Conservation (phyloP, 2,113 vertebrate genomes). For the Conger conger region DNA sequence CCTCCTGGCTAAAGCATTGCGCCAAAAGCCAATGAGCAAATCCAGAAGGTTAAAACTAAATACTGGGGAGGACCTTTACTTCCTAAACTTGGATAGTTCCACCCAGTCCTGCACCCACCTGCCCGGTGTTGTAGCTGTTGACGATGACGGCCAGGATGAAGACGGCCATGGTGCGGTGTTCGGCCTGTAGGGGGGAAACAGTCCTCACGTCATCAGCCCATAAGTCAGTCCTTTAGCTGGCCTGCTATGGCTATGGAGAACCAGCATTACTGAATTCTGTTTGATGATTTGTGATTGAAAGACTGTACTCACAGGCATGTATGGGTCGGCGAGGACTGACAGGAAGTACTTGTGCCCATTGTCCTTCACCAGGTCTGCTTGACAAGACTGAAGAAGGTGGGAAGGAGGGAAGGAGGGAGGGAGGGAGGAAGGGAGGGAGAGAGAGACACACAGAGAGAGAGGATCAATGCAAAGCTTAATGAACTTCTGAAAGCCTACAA, state of each 20-base stretch:
- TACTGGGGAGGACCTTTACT: neutral
- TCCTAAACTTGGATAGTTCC: neutral
- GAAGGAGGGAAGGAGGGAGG: neutral
- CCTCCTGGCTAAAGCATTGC: too few species aligned
- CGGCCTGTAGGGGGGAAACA: conserved; percentile 77
- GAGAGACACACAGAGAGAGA: neutral
- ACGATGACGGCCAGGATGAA: conserved; percentile 97
- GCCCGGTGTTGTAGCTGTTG: conserved; percentile 93
- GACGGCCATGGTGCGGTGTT: conserved; percentile 96
- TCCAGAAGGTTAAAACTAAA: too few species aligned
- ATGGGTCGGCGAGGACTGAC: conserved; percentile 92
- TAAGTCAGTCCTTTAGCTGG: neutral
- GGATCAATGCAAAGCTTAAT: neutral
- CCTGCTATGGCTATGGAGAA: neutral
- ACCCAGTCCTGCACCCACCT: conserved; percentile 71
- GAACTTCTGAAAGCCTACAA: too few species aligned
- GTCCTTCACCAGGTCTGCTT: conserved; percentile 97
- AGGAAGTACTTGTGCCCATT: conserved; percentile 99
- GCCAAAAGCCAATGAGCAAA: too few species aligned
- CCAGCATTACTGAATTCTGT: neutral
- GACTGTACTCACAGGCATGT: conserved; percentile 89
- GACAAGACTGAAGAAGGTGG: conserved; percentile 81
- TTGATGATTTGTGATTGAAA: too few species aligned
- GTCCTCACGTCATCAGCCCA: too few species aligned
- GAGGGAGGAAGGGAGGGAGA: neutral